Evolutionary conservation across 2,797 vertebrate genomes (phyloP).

Genomic region (Sus cebifrons): DNA sequence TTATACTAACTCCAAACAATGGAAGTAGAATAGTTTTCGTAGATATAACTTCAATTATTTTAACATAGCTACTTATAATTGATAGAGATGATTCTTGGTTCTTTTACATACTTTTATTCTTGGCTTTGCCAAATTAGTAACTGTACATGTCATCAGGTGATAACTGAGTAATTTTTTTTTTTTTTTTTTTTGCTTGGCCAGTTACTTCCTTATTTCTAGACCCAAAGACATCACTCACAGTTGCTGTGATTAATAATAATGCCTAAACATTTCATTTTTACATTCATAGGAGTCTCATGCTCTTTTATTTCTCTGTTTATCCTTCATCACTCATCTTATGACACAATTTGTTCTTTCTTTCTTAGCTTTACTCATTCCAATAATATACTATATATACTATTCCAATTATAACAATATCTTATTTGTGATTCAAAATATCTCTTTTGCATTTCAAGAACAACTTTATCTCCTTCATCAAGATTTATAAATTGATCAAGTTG

Average conservation of each 20-base stretch:
- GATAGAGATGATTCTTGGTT: not conserved
- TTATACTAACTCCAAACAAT: not conserved
- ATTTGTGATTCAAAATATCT: constrained; percentile 15
- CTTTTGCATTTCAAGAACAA: not conserved
- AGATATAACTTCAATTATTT: not conserved
- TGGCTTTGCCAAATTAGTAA: not conserved
- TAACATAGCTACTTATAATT: not conserved
- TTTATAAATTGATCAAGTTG: not conserved
- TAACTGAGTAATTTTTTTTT: not conserved
- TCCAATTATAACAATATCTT: not conserved
- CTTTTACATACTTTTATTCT: not conserved
- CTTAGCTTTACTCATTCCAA: not conserved
- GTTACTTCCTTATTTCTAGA: not conserved
- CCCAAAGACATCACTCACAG: not conserved
- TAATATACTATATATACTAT: no score
- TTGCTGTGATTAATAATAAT: not conserved
- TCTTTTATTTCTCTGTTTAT: not conserved
- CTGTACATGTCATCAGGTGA: not conserved
- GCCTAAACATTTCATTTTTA: not conserved
- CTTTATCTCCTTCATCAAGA: not conserved
- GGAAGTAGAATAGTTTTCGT: not conserved
- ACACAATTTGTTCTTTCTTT: not conserved
- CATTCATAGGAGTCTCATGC: not conserved
- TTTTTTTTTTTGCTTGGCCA: not conserved
- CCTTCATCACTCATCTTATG: not conserved